Percentiles rank a stretch among this genome's conserved stretches.
Conservation (phyloP, 2,888 invertebrate species). For the Hyposoter dolosus region DNA sequence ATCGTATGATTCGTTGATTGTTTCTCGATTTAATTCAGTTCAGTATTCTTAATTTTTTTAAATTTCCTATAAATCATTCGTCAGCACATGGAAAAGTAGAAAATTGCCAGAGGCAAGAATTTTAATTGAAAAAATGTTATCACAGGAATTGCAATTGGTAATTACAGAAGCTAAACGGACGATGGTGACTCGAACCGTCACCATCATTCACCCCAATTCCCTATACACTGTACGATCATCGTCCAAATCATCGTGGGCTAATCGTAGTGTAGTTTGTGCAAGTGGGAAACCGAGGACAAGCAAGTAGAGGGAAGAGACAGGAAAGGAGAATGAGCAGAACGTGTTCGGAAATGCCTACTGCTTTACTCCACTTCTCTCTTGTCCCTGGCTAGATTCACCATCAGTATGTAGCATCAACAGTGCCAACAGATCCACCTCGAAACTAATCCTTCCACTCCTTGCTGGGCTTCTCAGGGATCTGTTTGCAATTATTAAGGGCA, state of each 20-base stretch:
- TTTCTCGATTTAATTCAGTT: not conserved
- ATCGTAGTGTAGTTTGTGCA: conserved; percentile 66
- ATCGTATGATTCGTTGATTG: not conserved
- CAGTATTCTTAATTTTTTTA: not conserved
- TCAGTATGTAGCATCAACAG: conserved; percentile 42
- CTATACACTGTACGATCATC: conserved; percentile 65
- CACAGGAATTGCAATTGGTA: not conserved
- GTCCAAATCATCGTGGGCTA: conserved; percentile 73
- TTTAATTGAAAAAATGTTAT: not conserved
- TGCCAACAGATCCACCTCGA: conserved; percentile 55
- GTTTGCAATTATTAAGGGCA: conserved; percentile 76
- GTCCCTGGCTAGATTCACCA: conserved; percentile 33
- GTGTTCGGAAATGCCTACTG: conserved; percentile 57
- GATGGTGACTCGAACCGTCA: conserved; percentile 18
- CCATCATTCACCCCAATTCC: conserved; percentile 57
- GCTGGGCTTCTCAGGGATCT: conserved; percentile 64
- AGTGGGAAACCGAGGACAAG: conserved; percentile 45
- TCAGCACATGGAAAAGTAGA: not conserved
- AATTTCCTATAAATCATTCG: too few relatives aligned
- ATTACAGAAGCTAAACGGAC: not conserved
- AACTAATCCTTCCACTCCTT: conserved; percentile 69
- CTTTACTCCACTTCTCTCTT: conserved; percentile 44
- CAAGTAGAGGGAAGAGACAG: conserved; percentile 3
- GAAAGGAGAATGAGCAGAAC: conserved; percentile 40
- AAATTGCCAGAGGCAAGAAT: not conserved